Conservation (phyloP, 2,113 vertebrate genomes). For the Pluvianellus socialis region DNA sequence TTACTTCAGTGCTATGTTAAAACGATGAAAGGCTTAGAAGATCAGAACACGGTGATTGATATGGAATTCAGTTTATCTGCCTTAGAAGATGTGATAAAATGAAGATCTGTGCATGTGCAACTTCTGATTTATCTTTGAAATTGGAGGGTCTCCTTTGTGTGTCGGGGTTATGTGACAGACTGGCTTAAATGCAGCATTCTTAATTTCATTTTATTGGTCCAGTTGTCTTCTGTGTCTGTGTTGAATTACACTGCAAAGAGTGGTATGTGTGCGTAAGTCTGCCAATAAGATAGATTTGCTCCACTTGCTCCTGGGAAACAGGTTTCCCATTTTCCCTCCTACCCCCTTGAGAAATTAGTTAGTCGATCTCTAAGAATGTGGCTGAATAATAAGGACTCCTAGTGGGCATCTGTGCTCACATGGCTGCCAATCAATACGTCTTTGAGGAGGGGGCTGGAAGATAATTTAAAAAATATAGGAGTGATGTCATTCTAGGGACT, state of each 20-base stretch:
- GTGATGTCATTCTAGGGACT: neutral
- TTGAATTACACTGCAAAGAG: neutral
- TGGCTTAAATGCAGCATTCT: neutral
- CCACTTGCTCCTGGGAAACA: neutral
- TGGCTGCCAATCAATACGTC: neutral
- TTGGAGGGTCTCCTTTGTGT: neutral
- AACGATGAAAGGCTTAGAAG: neutral
- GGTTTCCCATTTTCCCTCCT: neutral
- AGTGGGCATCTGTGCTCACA: neutral
- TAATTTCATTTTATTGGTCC: neutral
- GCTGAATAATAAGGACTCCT: neutral
- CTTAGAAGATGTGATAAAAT: neutral
- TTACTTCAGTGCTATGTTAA: neutral
- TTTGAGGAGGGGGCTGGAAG: neutral
- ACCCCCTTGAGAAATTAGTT: neutral
- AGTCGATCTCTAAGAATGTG: neutral
- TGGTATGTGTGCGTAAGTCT: neutral
- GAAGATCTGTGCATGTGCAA: neutral
- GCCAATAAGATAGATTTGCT: neutral
- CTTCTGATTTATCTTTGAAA: slow-evolving; percentile 5
- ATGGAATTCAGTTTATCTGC: neutral
- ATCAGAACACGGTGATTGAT: neutral
- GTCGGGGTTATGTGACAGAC: neutral
- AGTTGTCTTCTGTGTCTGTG: neutral
- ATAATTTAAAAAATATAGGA: neutral